Evolutionary conservation across 1,140 invertebrate genomes (phyloP).

Genomic region (Diorhabda carinulata): DNA sequence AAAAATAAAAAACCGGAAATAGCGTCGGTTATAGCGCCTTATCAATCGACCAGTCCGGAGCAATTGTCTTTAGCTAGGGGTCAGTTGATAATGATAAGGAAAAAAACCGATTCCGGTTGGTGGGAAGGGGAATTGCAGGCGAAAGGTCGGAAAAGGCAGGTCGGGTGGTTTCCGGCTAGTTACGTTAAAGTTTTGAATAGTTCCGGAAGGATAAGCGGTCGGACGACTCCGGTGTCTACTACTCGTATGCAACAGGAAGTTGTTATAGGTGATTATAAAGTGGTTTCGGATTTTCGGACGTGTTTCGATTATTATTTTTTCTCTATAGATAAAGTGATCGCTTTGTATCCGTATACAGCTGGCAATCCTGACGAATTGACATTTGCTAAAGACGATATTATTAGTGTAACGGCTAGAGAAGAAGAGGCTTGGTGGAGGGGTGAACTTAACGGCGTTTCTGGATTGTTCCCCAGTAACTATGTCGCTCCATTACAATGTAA

Average conservation of each 20-base stretch:
- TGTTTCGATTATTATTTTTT: too few species aligned
- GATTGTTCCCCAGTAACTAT: constrained; percentile 91
- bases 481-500: constrained; percentile 65
- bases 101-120: constrained; percentile 95
- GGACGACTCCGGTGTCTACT: constrained; percentile 66
- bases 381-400: constrained; percentile 91
- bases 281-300: too few species aligned
- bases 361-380: constrained; percentile 92
- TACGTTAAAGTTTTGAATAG: constrained; percentile 85
- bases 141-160: constrained; percentile 90
- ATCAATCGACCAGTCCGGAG: constrained; percentile 82
- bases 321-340: constrained; percentile 80
- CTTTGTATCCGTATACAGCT: constrained; percentile 87
- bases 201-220: constrained; percentile 61
- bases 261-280: constrained; percentile 47
- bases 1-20: constrained; percentile 76
- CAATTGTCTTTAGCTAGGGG: constrained; percentile 87
- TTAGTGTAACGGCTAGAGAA: constrained; percentile 84
- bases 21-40: constrained; percentile 83
- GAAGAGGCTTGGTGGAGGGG: constrained; percentile 97
- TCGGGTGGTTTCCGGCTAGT: constrained; percentile 96
- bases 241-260: constrained; percentile 59
- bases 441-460: constrained; percentile 79
- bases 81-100: constrained; percentile 93
- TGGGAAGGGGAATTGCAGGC: constrained; percentile 99